Conservation (phyloP, 2,113 vertebrate genomes). For the Guaruba guarouba region DNA sequence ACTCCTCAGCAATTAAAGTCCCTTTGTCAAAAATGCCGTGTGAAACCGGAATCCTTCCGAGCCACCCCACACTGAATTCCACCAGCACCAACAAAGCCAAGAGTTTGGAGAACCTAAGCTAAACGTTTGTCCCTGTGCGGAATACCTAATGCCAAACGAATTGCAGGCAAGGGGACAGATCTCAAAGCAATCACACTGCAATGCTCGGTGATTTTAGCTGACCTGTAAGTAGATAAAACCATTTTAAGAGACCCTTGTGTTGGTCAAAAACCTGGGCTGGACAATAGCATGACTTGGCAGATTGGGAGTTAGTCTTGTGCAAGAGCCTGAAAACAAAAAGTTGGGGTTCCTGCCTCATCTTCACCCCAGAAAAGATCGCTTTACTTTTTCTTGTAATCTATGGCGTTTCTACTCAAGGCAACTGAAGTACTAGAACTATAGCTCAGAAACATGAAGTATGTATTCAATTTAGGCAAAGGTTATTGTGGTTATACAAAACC, state of each 20-base stretch:
- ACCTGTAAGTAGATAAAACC: neutral
- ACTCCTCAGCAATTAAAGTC: neutral
- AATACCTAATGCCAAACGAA: neutral
- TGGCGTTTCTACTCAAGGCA: neutral
- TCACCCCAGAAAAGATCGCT: neutral
- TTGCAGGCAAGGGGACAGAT: neutral
- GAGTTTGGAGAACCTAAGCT: neutral
- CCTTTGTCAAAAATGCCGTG: rapidly evolving
- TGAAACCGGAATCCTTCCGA: rapidly evolving
- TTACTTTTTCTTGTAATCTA: neutral
- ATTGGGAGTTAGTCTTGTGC: neutral
- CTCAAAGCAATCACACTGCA: neutral
- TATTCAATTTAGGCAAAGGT: slow-evolving; percentile 49
- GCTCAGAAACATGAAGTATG: slow-evolving; percentile 55
- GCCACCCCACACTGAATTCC: neutral
- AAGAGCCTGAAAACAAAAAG: neutral
- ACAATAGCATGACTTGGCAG: neutral
- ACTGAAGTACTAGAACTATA: slow-evolving; percentile 23
- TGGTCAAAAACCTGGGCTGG: neutral
- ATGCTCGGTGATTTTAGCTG: neutral
- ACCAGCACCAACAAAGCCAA: neutral
- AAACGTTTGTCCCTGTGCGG: rapidly evolving
- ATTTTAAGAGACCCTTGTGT: neutral
- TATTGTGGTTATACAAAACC: slow-evolving; percentile 31
- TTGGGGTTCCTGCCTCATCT: neutral